Percentiles rank a stretch among this genome's conserved stretches.
Conservation (phyloP, 2,113 vertebrate genomes). For the Rhinolophus sinicus region DNA sequence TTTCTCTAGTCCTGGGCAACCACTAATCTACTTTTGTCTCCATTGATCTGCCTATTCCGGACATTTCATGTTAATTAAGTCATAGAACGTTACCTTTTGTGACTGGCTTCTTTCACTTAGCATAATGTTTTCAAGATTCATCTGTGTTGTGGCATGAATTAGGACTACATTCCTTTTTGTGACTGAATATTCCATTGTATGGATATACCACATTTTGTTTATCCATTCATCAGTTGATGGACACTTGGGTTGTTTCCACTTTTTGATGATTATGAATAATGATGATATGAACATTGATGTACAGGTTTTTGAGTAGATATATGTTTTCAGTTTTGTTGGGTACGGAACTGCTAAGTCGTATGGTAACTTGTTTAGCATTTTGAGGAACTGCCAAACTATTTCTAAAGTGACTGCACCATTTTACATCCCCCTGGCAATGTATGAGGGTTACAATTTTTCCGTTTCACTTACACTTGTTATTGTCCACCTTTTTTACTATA, state of each 20-base stretch:
- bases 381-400: neutral
- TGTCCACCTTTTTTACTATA: neutral
- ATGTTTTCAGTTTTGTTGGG: neutral
- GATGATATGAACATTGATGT: neutral
- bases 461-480: neutral
- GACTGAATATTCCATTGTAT: neutral
- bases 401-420: neutral
- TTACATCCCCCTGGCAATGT: neutral
- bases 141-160: neutral
- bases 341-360: too few species aligned
- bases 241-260: neutral
- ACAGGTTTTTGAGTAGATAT: neutral
- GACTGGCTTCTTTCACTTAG: neutral
- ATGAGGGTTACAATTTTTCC: neutral
- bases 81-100: neutral
- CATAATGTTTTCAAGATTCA: neutral
- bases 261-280: neutral
- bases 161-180: neutral
- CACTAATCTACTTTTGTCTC: neutral
- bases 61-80: neutral
- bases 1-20: neutral
- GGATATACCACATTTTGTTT: neutral
- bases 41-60: neutral
- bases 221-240: neutral
- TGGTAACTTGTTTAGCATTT: too few species aligned